Conservation (phyloP, 2,797 vertebrate species). For the Crax fasciolata region DNA sequence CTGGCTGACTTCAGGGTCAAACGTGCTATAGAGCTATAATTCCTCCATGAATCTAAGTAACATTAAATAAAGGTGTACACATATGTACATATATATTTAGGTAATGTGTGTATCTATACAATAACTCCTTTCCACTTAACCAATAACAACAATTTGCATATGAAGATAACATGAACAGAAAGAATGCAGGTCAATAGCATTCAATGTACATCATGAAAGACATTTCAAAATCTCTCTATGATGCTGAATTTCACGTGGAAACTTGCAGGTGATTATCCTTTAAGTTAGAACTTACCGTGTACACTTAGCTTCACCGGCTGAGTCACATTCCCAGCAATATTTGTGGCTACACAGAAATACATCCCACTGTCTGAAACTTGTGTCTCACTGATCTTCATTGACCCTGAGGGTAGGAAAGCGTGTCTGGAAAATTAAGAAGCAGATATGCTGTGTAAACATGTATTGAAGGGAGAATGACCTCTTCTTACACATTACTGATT, state of each 20-base stretch:
- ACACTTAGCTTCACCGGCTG: slow-evolving; percentile 89
- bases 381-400: slow-evolving; percentile 91
- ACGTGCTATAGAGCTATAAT: background rate
- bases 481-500: background rate
- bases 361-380: slow-evolving; percentile 91
- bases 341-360: slow-evolving; percentile 94
- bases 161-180: background rate
- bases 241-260: background rate
- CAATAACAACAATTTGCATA: background rate
- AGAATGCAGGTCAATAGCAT: background rate
- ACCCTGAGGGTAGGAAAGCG: slow-evolving; percentile 91
- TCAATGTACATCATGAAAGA: background rate
- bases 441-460: slow-evolving; percentile 29
- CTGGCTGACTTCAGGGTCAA: background rate
- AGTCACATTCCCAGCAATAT: slow-evolving; percentile 96
- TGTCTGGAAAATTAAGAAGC: slow-evolving; percentile 86
- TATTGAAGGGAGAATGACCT: background rate
- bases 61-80: background rate
- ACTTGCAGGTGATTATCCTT: background rate
- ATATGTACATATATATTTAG: accelerated
- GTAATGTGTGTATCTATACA: background rate
- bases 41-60: background rate
- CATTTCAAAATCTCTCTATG: background rate
- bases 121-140: background rate
- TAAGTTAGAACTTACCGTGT: slow-evolving; percentile 85